phyloP scores from a whole-genome alignment of 2,797 vertebrate species.

The Hippoglossus hippoglossus region DNA sequence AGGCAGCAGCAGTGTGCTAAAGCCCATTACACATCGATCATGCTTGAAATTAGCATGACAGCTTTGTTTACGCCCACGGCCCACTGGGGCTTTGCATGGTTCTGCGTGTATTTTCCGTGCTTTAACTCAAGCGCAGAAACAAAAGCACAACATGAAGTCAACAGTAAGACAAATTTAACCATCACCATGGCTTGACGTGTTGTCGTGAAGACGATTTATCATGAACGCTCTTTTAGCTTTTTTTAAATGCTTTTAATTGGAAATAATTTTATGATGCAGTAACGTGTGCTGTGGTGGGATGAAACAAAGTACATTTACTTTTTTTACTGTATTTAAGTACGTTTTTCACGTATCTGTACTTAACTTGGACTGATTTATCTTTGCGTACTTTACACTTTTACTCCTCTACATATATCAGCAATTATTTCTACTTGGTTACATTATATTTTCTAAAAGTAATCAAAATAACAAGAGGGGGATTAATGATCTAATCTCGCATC shows the following conservation, averaged over 20 bases:
- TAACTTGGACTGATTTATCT: too few relatives aligned
- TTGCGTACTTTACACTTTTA: too few relatives aligned
- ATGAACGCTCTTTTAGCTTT: conserved; percentile 7
- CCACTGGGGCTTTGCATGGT: conserved; percentile 14
- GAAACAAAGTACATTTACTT: too few relatives aligned
- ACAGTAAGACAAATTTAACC: conserved; percentile 3
- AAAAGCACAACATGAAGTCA: conserved; percentile 10
- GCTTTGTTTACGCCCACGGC: conserved; percentile 67
- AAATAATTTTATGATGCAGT: not conserved
- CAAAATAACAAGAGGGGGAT: too few relatives aligned
- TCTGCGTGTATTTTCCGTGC: conserved; percentile 21
- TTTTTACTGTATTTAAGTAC: too few relatives aligned
- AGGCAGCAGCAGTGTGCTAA: conserved; percentile 24
- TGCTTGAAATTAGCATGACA: conserved; percentile 62
- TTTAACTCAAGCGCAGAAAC: conserved; percentile 17
- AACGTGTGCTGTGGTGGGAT: not conserved
- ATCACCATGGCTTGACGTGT: not conserved
- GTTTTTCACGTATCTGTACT: too few relatives aligned
- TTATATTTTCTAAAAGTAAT: too few relatives aligned
- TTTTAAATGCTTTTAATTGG: not conserved
- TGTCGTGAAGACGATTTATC: not conserved
- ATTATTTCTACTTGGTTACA: too few relatives aligned
- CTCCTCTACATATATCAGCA: too few relatives aligned
- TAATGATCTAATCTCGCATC: too few relatives aligned
- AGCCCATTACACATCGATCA: conserved; percentile 39